Evolutionary conservation across 2,797 vertebrate species (phyloP), one percentile per base, ranked within the genome.

Genomic region (Intellagama lesueurii): DNA sequence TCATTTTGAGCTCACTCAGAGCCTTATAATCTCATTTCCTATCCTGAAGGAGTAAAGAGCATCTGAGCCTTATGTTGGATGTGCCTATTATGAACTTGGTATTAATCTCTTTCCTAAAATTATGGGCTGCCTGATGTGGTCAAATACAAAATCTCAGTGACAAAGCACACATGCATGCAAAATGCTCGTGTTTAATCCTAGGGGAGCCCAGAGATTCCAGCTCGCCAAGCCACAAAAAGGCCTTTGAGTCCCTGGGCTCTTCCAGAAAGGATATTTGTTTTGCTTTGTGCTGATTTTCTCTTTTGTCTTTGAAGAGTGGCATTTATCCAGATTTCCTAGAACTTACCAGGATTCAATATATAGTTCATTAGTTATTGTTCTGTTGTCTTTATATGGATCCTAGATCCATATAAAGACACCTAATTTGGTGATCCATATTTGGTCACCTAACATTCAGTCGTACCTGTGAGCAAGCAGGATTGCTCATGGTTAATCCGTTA

Each of bases 21-120:
- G 52, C 91, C 90, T 64, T 56, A 0, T 93, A 94, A 94, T 96
- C 91, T 94, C 93, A 94, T 91, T 90, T 93, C 91, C 85, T 91
- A 91, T 93, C 91, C 91, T 90, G 89, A 87, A 91, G 52, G 68
- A 91, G 92, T 90, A 88, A 87, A 89, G 40, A 40, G 87, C 75
- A 14, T 60, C 52, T 0, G 92, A 94, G 92, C 91, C 87, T 91
- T 95, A 94, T 87, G 85, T 92, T 83, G 92, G 85, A 92, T 88
- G 87, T 47, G 78, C 49, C 32, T 66, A 64, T 92, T 69, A 56
- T 49, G 91, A 91, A 92, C 86, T 91, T 91, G 64, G 44, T 52
- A 70, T 90, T 87, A 95, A 93, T 95, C 90, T 88, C 49, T 93
- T 40, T 86, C 40, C 93, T 78, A 52, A 40, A 90, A 93, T 94